A percentile compares a stretch with the other conserved stretches of the same genome.
phyloP scores from a whole-genome alignment of 1,140 invertebrate species.

The Physella acuta region DNA sequence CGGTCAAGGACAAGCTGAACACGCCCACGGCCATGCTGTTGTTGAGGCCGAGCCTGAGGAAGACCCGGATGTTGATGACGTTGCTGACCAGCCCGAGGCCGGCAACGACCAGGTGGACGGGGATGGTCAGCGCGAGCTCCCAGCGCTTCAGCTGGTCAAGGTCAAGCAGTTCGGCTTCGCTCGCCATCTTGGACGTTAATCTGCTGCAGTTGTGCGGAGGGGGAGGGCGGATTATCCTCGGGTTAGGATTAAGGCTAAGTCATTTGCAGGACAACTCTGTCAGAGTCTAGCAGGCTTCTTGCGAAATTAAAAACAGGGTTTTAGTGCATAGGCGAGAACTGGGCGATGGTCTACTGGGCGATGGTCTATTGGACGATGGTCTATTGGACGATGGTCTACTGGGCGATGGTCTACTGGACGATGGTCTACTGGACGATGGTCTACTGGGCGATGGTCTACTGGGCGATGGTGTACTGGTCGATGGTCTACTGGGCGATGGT shows the following conservation, averaged over 20 bases:
- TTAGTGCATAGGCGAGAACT: not conserved
- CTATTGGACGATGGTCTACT: too few species aligned
- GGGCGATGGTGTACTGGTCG: too few species aligned
- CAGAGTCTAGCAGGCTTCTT: not conserved
- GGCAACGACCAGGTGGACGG: not conserved
- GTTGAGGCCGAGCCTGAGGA: not conserved
- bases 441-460: too few species aligned
- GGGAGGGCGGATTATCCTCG: too few species aligned
- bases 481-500: too few species aligned
- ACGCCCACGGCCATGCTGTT: constrained; percentile 7
- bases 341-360: too few species aligned
- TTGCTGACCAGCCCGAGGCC: not conserved
- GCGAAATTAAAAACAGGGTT: not conserved
- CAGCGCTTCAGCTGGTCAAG: not conserved
- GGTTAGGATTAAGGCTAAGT: not conserved
- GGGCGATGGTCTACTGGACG: too few species aligned
- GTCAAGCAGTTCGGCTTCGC: not conserved
- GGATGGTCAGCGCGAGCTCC: not conserved
- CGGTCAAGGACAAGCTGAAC: not conserved
- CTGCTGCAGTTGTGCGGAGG: too few species aligned
- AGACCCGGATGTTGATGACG: not conserved
- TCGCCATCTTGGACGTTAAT: not conserved
- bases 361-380: too few species aligned
- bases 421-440: too few species aligned
- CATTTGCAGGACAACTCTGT: not conserved